phyloP scores from a whole-genome alignment of 2,797 vertebrate species.

The Tauraco hartlaubi region DNA sequence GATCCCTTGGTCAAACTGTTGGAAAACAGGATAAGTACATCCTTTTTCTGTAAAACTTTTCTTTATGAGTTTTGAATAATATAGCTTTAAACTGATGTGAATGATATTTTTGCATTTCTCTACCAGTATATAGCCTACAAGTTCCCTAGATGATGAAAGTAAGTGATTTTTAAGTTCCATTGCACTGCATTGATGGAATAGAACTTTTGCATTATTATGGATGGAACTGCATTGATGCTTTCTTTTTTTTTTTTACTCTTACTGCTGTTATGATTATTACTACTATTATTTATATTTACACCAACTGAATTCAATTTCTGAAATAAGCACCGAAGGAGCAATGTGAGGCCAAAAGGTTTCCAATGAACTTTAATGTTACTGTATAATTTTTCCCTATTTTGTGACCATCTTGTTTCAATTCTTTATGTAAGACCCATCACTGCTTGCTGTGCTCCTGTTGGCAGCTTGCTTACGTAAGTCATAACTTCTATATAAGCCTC shows the following conservation, averaged over 20 bases:
- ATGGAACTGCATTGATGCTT: no score
- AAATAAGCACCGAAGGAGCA: not conserved
- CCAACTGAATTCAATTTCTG: not conserved
- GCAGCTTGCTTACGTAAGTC: not conserved
- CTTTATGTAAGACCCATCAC: accelerated
- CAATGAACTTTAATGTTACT: not conserved
- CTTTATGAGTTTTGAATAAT: not conserved
- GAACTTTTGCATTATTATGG: not conserved
- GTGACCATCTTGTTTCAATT: not conserved
- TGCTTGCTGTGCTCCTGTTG: not conserved
- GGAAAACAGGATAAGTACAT: not conserved
- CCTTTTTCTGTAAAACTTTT: not conserved
- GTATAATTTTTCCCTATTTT: not conserved
- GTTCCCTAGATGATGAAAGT: not conserved
- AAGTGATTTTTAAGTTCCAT: not conserved
- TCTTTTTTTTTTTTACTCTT: not conserved
- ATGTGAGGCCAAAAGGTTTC: not conserved
- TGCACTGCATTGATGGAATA: not conserved
- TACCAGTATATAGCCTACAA: not conserved
- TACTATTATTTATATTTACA: not conserved
- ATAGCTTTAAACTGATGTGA: not conserved
- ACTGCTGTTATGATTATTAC: not conserved
- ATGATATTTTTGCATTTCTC: not conserved
- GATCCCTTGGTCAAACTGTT: not conserved
- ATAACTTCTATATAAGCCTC: not conserved